A percentile compares a stretch with the other conserved stretches of the same genome.
Conservation (phyloP, 2,888 invertebrate species). For the Sericinus montela region DNA sequence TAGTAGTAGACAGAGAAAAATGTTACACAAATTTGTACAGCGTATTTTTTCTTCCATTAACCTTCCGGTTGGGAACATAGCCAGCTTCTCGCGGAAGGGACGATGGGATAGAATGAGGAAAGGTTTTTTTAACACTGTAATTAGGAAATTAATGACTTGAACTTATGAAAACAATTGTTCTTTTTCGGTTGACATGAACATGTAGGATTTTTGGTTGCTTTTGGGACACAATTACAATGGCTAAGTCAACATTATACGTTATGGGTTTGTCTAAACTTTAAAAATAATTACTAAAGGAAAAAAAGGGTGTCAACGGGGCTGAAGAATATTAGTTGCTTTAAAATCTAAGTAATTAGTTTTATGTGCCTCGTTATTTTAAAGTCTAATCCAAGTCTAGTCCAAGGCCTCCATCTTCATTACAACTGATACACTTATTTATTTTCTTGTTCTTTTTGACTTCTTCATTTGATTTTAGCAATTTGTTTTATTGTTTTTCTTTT, state of each 20-base stretch:
- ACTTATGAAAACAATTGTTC: conserved; percentile 65
- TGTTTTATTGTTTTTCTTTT: no score
- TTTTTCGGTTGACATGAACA: conserved; percentile 49
- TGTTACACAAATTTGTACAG: conserved; percentile 77
- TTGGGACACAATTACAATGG: conserved; percentile 44
- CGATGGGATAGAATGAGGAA: conserved; percentile 57
- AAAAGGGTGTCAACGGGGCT: no score
- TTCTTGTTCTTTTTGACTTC: no score
- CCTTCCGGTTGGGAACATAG: conserved; percentile 56
- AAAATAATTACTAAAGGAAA: no score
- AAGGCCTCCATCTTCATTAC: no score
- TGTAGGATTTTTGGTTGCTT: conserved; percentile 48
- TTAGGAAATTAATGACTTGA: conserved; percentile 74
- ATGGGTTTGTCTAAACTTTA: background rate
- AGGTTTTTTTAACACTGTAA: conserved; percentile 70
- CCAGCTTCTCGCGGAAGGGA: conserved; percentile 44
- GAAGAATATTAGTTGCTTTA: no score
- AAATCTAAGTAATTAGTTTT: no score
- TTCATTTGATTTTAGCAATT: no score
- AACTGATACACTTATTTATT: no score
- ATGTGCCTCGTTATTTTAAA: no score
- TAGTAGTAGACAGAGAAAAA: conserved; percentile 64
- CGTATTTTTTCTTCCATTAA: conserved; percentile 76
- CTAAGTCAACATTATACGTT: conserved; percentile 31
- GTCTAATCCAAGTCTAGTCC: no score